Evolutionary conservation across 2,797 vertebrate species (phyloP).

Genomic region (Eidolon dupreanum): DNA sequence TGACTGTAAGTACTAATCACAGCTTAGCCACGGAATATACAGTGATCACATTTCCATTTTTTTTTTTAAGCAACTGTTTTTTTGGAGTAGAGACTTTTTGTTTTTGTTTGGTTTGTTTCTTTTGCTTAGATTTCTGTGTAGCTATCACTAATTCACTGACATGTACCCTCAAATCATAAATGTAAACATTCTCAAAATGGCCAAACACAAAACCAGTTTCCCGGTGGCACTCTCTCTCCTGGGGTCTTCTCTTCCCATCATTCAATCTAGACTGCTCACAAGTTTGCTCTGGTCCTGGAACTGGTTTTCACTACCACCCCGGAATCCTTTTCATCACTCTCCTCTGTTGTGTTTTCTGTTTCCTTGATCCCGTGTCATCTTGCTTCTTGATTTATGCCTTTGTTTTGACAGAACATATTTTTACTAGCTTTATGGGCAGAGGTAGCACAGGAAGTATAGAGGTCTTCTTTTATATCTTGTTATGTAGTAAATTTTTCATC

Average conservation of each 20-base stretch:
- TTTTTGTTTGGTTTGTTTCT: not conserved
- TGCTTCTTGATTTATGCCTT: conserved; percentile 18
- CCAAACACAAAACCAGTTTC: not conserved
- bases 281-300: not conserved
- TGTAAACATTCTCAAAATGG: not conserved
- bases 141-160: not conserved
- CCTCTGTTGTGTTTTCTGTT: not conserved
- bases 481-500: not conserved
- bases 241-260: not conserved
- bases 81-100: not conserved
- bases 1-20: not conserved
- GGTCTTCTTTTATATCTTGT: not conserved
- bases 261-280: not conserved
- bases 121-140: not conserved
- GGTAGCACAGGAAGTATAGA: not conserved
- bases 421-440: not conserved
- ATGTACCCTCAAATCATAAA: not conserved
- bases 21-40: not conserved
- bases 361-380: not conserved
- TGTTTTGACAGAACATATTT: not conserved
- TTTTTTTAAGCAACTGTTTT: not conserved
- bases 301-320: not conserved
- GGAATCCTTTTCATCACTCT: not conserved
- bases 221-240: too few species aligned
- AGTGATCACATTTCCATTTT: not conserved